These are phyloP conservation scores for Phalangium opilio DNA, from an alignment of 2,888 invertebrate genomes.

Conservation along the genomic window DNA sequence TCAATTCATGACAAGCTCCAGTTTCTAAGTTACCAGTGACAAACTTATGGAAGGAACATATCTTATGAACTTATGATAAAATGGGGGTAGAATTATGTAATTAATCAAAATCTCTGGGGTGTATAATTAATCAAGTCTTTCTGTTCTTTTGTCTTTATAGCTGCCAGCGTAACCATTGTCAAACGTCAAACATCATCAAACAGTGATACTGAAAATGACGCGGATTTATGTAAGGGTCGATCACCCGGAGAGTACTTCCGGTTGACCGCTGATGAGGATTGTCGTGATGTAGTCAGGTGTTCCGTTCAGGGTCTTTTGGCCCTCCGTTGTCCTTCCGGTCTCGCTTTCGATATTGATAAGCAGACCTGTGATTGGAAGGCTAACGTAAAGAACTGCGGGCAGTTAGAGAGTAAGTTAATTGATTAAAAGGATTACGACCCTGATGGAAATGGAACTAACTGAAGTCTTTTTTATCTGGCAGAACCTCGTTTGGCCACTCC, in stretches of 20 bases:
- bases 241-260: constrained; percentile 86
- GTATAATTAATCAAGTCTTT: too few relatives aligned
- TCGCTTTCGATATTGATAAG: constrained; percentile 83
- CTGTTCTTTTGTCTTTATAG: constrained; percentile 2
- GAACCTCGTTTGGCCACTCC: constrained; percentile 79
- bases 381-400: constrained; percentile 88
- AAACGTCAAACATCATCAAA: constrained; percentile 41
- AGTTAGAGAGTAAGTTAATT: constrained; percentile 89
- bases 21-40: too few relatives aligned
- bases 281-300: constrained; percentile 82
- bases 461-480: too few relatives aligned
- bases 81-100: too few relatives aligned
- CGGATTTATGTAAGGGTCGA: constrained; percentile 65
- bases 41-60: too few relatives aligned
- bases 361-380: constrained; percentile 95
- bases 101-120: too few relatives aligned
- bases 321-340: constrained; percentile 73
- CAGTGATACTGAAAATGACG: constrained; percentile 39
- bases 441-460: too few relatives aligned
- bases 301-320: constrained; percentile 52
- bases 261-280: constrained; percentile 64
- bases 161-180: constrained; percentile 35
- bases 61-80: too few relatives aligned
- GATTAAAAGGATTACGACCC: too few relatives aligned
- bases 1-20: too few relatives aligned